Conservation (phyloP, 2,888 invertebrate species). For the Xestia c-nigrum region DNA sequence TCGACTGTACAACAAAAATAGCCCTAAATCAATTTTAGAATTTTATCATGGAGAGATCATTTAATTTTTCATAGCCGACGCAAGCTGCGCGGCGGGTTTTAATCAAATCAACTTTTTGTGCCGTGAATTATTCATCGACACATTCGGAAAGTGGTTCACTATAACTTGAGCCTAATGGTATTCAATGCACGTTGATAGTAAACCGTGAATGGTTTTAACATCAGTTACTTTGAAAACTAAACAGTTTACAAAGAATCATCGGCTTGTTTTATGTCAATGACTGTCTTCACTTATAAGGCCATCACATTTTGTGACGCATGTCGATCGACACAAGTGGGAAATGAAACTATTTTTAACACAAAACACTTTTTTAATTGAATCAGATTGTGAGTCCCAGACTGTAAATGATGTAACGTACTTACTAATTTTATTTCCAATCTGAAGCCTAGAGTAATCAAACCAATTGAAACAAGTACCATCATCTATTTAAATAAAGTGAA, state of each 20-base stretch:
- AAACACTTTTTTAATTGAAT: neutral
- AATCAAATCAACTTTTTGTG: conserved; percentile 61
- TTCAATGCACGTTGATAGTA: conserved; percentile 58
- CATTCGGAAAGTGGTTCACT: conserved; percentile 58
- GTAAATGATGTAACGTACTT: neutral
- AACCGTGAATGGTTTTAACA: conserved; percentile 53
- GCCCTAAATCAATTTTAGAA: neutral
- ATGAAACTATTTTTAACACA: neutral
- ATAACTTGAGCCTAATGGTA: conserved; percentile 51
- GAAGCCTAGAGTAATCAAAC: conserved; percentile 8
- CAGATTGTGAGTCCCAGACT: neutral
- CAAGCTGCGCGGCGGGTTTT: conserved; percentile 47
- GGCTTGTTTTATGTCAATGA: conserved; percentile 41
- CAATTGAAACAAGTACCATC: neutral
- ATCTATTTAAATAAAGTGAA: conserved; percentile 11
- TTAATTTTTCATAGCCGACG: conserved; percentile 42
- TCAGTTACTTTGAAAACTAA: conserved; percentile 36
- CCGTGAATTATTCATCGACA: conserved; percentile 65
- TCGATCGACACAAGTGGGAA: too few species aligned
- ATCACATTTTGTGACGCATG: neutral
- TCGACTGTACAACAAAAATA: conserved; percentile 11
- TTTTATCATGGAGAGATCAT: conserved; percentile 32
- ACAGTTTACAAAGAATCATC: conserved; percentile 30
- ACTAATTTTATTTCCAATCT: conserved; percentile 1
- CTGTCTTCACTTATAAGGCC: neutral